Conservation (phyloP, 1,140 invertebrate species). For the Hyphantria cunea region DNA sequence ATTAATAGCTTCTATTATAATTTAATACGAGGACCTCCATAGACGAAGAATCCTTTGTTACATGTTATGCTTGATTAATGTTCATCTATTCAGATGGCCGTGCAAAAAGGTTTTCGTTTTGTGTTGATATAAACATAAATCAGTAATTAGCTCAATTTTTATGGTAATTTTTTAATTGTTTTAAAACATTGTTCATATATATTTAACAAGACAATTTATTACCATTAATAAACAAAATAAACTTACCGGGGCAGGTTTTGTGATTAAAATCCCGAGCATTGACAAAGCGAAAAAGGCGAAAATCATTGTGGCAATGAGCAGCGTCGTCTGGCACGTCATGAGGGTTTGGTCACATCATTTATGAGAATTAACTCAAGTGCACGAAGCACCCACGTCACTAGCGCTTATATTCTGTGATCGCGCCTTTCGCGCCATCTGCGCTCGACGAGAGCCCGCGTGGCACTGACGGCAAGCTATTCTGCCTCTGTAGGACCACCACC, state of each 20-base stretch:
- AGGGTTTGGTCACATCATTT: conserved; percentile 42
- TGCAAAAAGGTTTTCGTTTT: too few relatives aligned
- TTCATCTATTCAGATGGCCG: too few relatives aligned
- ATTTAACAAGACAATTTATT: too few relatives aligned
- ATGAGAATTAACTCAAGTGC: conserved; percentile 30
- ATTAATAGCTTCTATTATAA: conserved; percentile 13
- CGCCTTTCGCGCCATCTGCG: conserved; percentile 32
- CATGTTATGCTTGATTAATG: too few relatives aligned
- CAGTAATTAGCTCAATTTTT: too few relatives aligned
- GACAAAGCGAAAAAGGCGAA: conserved; percentile 53
- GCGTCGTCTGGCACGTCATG: conserved; percentile 48
- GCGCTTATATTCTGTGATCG: conserved; percentile 26
- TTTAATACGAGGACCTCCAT: too few relatives aligned
- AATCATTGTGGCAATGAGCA: conserved; percentile 56
- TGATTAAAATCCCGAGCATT: conserved; percentile 48
- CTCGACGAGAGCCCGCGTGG: conserved; percentile 39
- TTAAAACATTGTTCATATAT: too few relatives aligned
- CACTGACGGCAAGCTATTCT: conserved; percentile 15
- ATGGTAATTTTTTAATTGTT: too few relatives aligned
- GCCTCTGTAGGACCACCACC: conserved; percentile 5
- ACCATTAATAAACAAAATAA: neutral
- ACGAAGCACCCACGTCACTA: conserved; percentile 34
- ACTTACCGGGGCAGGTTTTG: conserved; percentile 51
- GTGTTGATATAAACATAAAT: too few relatives aligned
- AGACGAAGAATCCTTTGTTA: neutral